Percentiles rank a stretch among this genome's conserved stretches.
These are phyloP conservation scores for Chesias legatella DNA, from an alignment of 2,888 invertebrate species.

Conservation along the genomic window DNA sequence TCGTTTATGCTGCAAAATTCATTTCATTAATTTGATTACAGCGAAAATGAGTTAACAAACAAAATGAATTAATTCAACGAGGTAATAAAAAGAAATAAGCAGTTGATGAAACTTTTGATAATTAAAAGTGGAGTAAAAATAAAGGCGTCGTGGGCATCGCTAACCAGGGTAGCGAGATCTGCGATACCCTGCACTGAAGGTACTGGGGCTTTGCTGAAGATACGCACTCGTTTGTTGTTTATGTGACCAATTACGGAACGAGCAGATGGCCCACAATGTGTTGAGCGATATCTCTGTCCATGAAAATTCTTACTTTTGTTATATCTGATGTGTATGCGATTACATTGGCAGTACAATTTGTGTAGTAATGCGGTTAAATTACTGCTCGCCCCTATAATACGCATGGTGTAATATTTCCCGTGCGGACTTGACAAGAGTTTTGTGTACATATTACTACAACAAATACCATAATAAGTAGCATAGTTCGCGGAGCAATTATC, in stretches of 20 bases:
- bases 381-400: too few species aligned
- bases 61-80: slow-evolving; percentile 77
- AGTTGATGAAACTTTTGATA: slow-evolving; percentile 79
- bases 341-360: too few species aligned
- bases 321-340: too few species aligned
- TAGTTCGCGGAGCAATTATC: too few species aligned
- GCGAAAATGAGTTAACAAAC: slow-evolving; percentile 64
- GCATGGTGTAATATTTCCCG: too few species aligned
- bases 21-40: slow-evolving; percentile 37
- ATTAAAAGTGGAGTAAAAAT: slow-evolving; percentile 78
- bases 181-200: neutral
- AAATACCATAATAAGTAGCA: too few species aligned
- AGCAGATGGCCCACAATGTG: too few species aligned
- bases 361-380: too few species aligned
- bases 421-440: too few species aligned
- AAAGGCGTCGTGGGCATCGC: slow-evolving; percentile 47
- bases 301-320: too few species aligned
- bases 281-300: too few species aligned
- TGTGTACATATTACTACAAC: too few species aligned
- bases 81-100: slow-evolving; percentile 77
- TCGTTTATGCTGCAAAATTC: slow-evolving; percentile 34
- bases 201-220: slow-evolving; percentile 1
- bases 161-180: slow-evolving; percentile 43
- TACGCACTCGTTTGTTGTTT: slow-evolving; percentile 8
- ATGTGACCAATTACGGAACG: neutral